A percentile compares a stretch with the other conserved stretches of the same genome.
These are phyloP conservation scores for Drosophila yakuba DNA, from an alignment of 1,140 invertebrate genomes.

Conservation along the genomic window DNA sequence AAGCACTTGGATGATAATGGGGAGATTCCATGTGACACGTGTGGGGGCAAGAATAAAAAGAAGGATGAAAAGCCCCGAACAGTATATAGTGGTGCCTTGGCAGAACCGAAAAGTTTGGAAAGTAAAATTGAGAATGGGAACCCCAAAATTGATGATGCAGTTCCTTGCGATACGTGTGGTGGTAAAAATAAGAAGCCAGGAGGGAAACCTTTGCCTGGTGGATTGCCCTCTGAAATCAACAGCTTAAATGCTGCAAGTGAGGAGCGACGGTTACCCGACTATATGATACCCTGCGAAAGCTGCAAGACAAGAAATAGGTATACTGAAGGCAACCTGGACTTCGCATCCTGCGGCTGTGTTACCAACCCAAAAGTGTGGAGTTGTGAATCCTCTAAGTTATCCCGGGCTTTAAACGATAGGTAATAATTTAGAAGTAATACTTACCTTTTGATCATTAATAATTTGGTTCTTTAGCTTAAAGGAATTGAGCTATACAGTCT, in stretches of 20 bases:
- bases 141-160: conserved; percentile 21
- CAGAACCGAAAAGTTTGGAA: neutral
- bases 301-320: conserved; percentile 10
- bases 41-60: conserved; percentile 50
- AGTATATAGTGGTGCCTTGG: neutral
- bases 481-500: conserved; percentile 19
- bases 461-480: conserved; percentile 10
- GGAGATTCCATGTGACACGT: conserved; percentile 37
- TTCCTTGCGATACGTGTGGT: conserved; percentile 36
- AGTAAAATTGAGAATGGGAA: conserved; percentile 5
- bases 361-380: conserved; percentile 24
- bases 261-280: neutral
- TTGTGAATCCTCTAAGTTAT: conserved; percentile 22
- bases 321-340: conserved; percentile 1
- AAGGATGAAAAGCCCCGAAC: conserved; percentile 17
- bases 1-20: conserved; percentile 7
- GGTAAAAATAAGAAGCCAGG: conserved; percentile 41
- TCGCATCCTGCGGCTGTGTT: conserved; percentile 30
- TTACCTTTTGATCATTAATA: too few species aligned
- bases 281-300: conserved; percentile 26
- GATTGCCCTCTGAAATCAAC: neutral
- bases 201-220: neutral
- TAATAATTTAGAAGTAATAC: neutral
- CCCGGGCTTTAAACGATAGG: neutral
- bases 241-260: neutral